A percentile compares a stretch with the other conserved stretches of the same genome.
Conservation (phyloP, 2,797 vertebrate species). For the Mus minutoides region DNA sequence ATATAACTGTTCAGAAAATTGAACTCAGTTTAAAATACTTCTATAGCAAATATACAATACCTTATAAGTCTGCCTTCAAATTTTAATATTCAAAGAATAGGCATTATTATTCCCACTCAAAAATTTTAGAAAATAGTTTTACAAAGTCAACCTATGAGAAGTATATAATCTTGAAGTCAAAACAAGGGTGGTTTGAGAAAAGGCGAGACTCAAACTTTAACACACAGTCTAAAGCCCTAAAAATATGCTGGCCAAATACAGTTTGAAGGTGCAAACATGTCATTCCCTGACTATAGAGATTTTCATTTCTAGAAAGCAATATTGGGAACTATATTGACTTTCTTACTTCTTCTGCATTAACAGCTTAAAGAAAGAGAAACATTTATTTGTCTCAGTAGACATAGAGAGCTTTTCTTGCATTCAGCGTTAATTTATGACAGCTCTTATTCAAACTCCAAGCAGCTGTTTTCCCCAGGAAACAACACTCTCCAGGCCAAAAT, state of each 20-base stretch:
- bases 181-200: conserved; percentile 41
- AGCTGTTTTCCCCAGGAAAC: not conserved
- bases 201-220: conserved; percentile 17
- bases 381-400: not conserved
- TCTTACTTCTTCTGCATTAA: not conserved
- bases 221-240: not conserved
- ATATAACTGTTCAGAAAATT: conserved; percentile 29
- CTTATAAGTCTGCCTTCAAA: not conserved
- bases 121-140: conserved; percentile 45
- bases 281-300: not conserved
- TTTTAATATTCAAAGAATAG: conserved; percentile 51
- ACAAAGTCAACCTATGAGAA: conserved; percentile 24
- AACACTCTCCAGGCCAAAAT: not conserved
- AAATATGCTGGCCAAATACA: not conserved
- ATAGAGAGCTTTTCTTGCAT: not conserved
- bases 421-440: not conserved
- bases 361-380: not conserved
- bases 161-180: conserved; percentile 58
- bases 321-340: not conserved
- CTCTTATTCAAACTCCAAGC: not conserved
- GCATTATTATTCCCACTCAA: conserved; percentile 27
- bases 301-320: not conserved
- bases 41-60: not conserved
- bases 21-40: conserved; percentile 53
- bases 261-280: not conserved